Percentiles rank a stretch among this genome's conserved stretches.
Conservation (phyloP, 2,888 invertebrate species). For the Trissolcus brochymenae region DNA sequence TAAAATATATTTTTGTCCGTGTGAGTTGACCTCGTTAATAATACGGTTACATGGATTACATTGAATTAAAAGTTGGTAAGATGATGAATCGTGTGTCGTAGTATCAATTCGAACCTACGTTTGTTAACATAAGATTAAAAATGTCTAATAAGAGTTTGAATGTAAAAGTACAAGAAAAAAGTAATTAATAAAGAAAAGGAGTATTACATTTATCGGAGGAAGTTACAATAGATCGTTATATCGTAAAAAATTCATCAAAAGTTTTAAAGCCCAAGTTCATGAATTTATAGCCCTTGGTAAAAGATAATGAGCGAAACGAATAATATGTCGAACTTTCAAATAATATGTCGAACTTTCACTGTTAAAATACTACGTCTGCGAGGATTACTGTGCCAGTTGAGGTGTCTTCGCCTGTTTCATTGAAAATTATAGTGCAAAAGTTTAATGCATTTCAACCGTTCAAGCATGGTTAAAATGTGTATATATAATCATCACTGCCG, state of each 20-base stretch:
- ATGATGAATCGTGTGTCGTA: constrained; percentile 8
- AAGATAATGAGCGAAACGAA: constrained; percentile 17
- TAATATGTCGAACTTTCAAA: constrained; percentile 24
- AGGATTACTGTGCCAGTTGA: neutral
- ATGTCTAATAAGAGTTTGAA: neutral
- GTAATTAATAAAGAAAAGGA: constrained; percentile 17
- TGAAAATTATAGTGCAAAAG: neutral
- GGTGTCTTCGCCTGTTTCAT: too few relatives aligned
- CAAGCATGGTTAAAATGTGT: too few relatives aligned
- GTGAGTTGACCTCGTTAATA: too few relatives aligned
- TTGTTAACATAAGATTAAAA: too few relatives aligned
- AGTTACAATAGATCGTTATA: constrained; percentile 26
- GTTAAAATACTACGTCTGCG: constrained; percentile 18
- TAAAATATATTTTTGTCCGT: too few relatives aligned
- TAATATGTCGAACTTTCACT: constrained; percentile 22
- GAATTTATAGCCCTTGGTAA: constrained; percentile 4
- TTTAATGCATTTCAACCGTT: neutral
- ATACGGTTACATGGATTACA: too few relatives aligned
- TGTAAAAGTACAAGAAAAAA: constrained; percentile 18
- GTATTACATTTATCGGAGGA: constrained; percentile 10
- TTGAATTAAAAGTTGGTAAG: constrained; percentile 31
- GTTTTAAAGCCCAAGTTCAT: constrained; percentile 30
- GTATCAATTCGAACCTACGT: too few relatives aligned
- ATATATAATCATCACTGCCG: too few relatives aligned
- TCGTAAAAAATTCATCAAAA: constrained; percentile 38